Evolutionary conservation across 1,140 invertebrate genomes (phyloP), one percentile per base, ranked within the genome.

Genomic region (Lerema accius): DNA sequence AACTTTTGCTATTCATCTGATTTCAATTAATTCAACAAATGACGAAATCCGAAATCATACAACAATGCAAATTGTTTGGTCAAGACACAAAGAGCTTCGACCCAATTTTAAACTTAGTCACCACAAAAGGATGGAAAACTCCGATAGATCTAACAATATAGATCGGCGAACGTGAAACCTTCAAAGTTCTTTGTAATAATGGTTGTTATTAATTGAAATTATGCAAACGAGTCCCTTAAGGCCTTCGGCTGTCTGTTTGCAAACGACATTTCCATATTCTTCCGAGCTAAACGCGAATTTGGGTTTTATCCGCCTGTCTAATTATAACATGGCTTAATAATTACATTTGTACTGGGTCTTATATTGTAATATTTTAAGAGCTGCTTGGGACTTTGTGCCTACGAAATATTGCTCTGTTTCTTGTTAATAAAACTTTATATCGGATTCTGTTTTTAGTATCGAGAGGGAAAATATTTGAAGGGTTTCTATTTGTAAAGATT

Each of bases 141-240:
- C 51, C 14, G n/a, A 46, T 58, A 37, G 53, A 58, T 66, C 63
- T 70, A 71, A 71, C 51, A 76, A 73, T 70, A 79, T 81, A 75
- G 76, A 77, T 78, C 50, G 48, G 13, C 19, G 35, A 40, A 51
- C 51, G 63, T 69, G 19, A 64, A 72, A 67, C 46, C 55, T 68
- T 67, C 65, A 39, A 73, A 73, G 61, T 77, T 76, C 70, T 69
- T 74, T 73, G 69, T 69, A 61, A 71, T 73, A 73, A 76, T 73
- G 42, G 55, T 46, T 17, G 5, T 58, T 71, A 76, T 76, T 81
- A 81, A 81, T 81, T 83, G 71, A 72, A 81, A 80, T 81, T 83
- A 80, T 80, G 76, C 69, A 75, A 81, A 83, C 63, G 48, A 62
- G 26, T 17, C 63, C 49, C 40, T 69, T 37, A 37, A 59, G 56